These are phyloP conservation scores for Phalacrocorax aristotelis DNA, from an alignment of 2,113 vertebrate species.

Conservation along the genomic window DNA sequence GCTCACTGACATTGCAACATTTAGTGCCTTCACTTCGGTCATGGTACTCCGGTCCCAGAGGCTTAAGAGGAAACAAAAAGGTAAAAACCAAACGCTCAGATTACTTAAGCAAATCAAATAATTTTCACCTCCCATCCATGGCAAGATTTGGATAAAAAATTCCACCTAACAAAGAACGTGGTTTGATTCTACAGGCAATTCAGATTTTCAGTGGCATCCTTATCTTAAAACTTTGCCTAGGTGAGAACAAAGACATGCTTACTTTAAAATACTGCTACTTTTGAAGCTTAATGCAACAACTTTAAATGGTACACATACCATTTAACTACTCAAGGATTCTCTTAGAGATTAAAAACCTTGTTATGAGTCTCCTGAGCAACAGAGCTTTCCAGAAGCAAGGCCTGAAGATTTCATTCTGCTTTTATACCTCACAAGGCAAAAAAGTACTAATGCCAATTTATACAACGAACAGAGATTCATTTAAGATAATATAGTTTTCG, in stretches of 20 bases:
- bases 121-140: not conserved
- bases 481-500: not conserved
- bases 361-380: not conserved
- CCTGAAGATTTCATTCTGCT: not conserved
- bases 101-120: not conserved
- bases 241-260: not conserved
- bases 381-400: not conserved
- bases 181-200: not conserved
- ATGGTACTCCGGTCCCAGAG: slow-evolving; percentile 92
- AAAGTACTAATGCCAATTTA: not conserved
- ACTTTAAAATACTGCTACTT: not conserved
- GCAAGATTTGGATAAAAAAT: not conserved
- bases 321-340: not conserved
- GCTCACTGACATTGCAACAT: slow-evolving; percentile 89
- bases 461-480: not conserved
- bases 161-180: rapidly evolving
- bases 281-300: not conserved
- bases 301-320: not conserved
- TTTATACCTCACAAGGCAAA: not conserved
- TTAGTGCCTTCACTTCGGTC: slow-evolving; percentile 87
- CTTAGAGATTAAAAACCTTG: not conserved
- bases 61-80: slow-evolving; percentile 62
- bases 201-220: not conserved
- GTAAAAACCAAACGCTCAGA: not conserved
- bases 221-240: not conserved